Percentiles rank a stretch among this genome's conserved stretches.
Evolutionary conservation across 2,888 invertebrate genomes (phyloP).

Genomic region (Masnerella sp.): DNA sequence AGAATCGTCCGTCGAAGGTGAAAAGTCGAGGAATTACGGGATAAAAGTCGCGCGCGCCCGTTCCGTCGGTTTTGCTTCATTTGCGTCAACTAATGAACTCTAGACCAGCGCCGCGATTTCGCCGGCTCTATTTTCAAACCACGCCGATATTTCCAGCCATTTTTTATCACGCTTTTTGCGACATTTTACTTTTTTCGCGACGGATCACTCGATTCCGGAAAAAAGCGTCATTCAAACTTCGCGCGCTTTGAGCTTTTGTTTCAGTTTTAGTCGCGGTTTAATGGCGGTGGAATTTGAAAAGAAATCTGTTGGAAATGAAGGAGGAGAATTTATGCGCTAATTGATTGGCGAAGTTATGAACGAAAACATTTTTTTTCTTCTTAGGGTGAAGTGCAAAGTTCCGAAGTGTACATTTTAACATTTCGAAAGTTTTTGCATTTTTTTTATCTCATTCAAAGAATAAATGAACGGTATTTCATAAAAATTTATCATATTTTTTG

Average conservation of each 20-base stretch:
- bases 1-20: conserved; percentile 49
- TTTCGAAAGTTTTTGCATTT: too few relatives aligned
- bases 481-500: too few relatives aligned
- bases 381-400: too few relatives aligned
- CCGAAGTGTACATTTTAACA: too few relatives aligned
- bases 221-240: conserved; percentile 32
- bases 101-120: conserved; percentile 51
- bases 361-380: too few relatives aligned
- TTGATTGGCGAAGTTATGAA: too few relatives aligned
- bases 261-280: conserved; percentile 15
- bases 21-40: conserved; percentile 68
- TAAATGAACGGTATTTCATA: too few relatives aligned
- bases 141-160: conserved; percentile 39
- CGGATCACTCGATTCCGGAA: conserved; percentile 49
- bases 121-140: conserved; percentile 43
- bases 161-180: conserved; percentile 31
- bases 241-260: too few relatives aligned
- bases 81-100: conserved; percentile 64
- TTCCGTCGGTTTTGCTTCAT: conserved; percentile 64
- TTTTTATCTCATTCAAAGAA: too few relatives aligned
- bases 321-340: too few relatives aligned
- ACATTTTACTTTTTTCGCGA: conserved; percentile 35
- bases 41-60: conserved; percentile 65
- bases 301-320: too few relatives aligned
- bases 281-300: too few relatives aligned